These are phyloP conservation scores for Yoshiicerus persimilis DNA, from an alignment of 1,140 invertebrate species.

Conservation along the genomic window DNA sequence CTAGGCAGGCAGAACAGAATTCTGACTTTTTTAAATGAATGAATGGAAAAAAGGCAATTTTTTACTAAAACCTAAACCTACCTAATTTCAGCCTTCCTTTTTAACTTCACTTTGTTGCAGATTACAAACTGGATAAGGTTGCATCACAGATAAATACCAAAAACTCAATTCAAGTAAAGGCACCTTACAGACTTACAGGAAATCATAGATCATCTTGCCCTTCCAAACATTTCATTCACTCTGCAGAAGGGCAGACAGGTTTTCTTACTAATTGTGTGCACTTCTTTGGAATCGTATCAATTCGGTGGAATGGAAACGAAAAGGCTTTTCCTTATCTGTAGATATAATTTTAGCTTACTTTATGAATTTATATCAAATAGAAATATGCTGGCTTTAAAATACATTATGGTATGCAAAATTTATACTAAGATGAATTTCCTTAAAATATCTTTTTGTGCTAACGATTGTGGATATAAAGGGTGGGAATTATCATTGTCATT, in stretches of 20 bases:
- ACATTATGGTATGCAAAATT: too few species aligned
- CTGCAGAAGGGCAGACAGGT: neutral
- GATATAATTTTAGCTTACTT: too few species aligned
- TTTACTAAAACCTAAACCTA: neutral
- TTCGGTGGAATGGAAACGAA: neutral
- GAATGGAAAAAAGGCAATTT: neutral
- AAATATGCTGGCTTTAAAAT: too few species aligned
- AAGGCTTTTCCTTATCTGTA: neutral
- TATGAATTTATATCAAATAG: too few species aligned
- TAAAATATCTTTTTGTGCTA: too few species aligned
- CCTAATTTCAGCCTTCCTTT: neutral
- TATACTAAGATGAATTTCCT: too few species aligned
- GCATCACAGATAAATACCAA: neutral
- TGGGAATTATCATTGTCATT: neutral
- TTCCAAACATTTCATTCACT: neutral
- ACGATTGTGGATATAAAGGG: too few species aligned
- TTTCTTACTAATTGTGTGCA: neutral
- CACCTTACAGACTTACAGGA: neutral
- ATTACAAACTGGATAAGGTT: neutral
- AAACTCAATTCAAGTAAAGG: neutral
- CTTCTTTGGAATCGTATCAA: neutral
- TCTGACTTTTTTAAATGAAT: neutral
- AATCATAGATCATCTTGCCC: neutral
- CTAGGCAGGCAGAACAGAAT: too few species aligned
- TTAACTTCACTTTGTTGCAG: neutral